phyloP scores from a whole-genome alignment of 2,888 invertebrate species.

The Deilephila elpenor region DNA sequence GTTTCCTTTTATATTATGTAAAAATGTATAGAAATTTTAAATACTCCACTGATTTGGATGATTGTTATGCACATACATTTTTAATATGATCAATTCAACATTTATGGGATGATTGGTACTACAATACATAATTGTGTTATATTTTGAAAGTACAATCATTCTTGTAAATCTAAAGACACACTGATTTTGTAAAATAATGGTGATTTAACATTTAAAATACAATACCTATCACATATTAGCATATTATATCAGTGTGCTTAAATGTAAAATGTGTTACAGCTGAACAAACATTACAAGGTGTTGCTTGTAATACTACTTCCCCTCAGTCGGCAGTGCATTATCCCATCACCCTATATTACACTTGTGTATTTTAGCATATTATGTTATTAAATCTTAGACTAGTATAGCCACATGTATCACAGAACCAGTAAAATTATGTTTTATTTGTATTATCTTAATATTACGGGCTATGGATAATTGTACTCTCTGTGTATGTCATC shows the following conservation, averaged over 20 bases:
- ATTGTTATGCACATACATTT: conserved; percentile 49
- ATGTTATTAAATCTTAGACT: conserved; percentile 10
- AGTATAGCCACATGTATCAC: conserved; percentile 14
- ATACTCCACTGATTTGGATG: conserved; percentile 51
- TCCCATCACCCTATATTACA: conserved; percentile 7
- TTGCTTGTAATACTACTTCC: neutral
- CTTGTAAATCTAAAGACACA: neutral
- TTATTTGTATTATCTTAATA: conserved; percentile 16
- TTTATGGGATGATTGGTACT: conserved; percentile 7
- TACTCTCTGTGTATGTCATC: conserved; percentile 12
- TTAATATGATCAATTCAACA: conserved; percentile 17
- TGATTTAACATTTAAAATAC: neutral
- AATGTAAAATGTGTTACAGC: conserved; percentile 32
- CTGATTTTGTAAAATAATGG: neutral
- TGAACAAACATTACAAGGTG: conserved; percentile 11
- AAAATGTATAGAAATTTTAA: conserved; percentile 73
- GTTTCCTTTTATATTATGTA: conserved; percentile 74
- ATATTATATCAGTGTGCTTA: neutral
- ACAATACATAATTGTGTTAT: conserved; percentile 20
- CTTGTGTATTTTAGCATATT: conserved; percentile 22
- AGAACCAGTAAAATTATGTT: conserved; percentile 20
- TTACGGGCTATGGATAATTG: conserved; percentile 30
- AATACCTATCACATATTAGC: neutral
- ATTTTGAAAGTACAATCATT: conserved; percentile 40
- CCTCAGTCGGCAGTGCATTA: neutral